These are phyloP conservation scores for Terebella lapidaria DNA, from an alignment of 2,888 invertebrate genomes.

Conservation along the genomic window DNA sequence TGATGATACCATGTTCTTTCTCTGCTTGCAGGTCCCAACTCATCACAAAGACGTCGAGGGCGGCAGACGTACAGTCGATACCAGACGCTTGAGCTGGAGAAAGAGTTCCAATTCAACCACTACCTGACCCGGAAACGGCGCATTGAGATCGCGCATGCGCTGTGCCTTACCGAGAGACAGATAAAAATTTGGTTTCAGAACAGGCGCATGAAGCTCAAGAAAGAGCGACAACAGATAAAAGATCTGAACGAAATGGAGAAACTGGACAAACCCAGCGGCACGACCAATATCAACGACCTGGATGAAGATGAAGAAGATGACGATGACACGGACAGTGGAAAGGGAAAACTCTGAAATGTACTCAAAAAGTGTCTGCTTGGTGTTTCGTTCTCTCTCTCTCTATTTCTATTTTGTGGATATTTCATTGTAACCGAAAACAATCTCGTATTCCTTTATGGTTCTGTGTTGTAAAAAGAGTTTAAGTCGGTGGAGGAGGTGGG, in stretches of 20 bases:
- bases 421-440: too few relatives aligned
- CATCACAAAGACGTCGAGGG: slow-evolving; percentile 61
- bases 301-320: too few relatives aligned
- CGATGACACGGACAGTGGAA: too few relatives aligned
- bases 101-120: slow-evolving; percentile 97
- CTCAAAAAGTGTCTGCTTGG: too few relatives aligned
- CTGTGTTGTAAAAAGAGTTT: too few relatives aligned
- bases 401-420: too few relatives aligned
- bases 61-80: slow-evolving; percentile 95
- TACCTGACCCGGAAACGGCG: slow-evolving; percentile 93
- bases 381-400: too few relatives aligned
- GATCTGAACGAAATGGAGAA: slow-evolving; percentile 35
- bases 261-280: not conserved
- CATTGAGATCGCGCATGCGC: slow-evolving; percentile 94
- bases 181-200: slow-evolving; percentile 72
- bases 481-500: too few relatives aligned
- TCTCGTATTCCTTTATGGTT: too few relatives aligned
- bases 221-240: slow-evolving; percentile 43
- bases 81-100: slow-evolving; percentile 94
- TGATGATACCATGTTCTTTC: too few relatives aligned
- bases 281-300: not conserved
- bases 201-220: slow-evolving; percentile 94
- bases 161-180: slow-evolving; percentile 93
- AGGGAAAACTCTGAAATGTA: too few relatives aligned
- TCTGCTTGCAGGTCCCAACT: slow-evolving; percentile 42